Evolutionary conservation across 2,113 vertebrate species (phyloP).

Genomic region (Hippocampus comes): DNA sequence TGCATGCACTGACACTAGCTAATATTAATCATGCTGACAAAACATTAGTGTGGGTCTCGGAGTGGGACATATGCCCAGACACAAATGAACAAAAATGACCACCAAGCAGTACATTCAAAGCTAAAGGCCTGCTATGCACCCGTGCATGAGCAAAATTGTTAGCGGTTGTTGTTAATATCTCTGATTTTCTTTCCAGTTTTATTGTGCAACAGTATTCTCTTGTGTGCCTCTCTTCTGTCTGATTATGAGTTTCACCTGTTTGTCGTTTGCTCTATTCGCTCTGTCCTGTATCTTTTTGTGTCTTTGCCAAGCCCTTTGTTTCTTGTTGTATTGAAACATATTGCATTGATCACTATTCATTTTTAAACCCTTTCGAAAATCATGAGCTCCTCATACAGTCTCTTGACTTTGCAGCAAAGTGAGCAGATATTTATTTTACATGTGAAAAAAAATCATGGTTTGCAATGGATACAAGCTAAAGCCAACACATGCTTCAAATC

Average conservation of each 20-base stretch:
- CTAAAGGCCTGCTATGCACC: neutral
- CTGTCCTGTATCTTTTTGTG: neutral
- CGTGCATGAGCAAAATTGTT: neutral
- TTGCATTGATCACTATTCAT: neutral
- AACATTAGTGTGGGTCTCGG: neutral
- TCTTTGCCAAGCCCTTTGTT: neutral
- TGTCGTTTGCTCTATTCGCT: neutral
- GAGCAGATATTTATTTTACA: neutral
- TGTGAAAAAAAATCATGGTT: conserved; percentile 9
- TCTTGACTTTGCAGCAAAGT: neutral
- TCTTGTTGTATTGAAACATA: neutral
- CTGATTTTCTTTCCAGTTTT: neutral
- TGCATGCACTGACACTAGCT: neutral
- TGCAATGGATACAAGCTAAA: conserved; percentile 2
- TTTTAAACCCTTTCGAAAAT: conserved; percentile 1
- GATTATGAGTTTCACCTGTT: conserved; percentile 1
- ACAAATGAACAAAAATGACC: neutral
- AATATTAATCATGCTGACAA: conserved; percentile 3
- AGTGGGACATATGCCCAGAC: neutral
- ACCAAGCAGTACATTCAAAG: neutral
- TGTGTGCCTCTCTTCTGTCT: neutral
- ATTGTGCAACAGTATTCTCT: conserved; percentile 4
- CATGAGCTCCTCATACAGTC: neutral
- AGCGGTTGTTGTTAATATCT: neutral
- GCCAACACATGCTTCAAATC: conserved; percentile 32